These are phyloP conservation scores for Anas acuta DNA, from an alignment of 2,797 vertebrate species.

Conservation along the genomic window DNA sequence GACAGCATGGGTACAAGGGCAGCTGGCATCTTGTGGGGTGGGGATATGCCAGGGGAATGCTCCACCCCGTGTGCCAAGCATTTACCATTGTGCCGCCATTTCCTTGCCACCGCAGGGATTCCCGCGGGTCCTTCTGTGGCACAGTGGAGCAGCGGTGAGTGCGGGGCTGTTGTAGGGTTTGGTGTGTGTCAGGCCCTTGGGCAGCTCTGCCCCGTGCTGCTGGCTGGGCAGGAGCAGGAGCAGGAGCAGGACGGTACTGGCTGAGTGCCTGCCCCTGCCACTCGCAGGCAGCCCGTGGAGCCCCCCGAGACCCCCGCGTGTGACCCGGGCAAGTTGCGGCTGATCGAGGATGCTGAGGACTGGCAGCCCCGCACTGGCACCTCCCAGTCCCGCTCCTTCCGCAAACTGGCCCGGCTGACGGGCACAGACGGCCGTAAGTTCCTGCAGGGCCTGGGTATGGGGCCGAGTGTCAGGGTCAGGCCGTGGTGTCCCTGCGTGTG, in stretches of 20 bases:
- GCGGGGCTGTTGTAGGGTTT: too few relatives aligned
- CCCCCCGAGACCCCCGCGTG: conserved; percentile 80
- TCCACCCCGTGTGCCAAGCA: too few relatives aligned
- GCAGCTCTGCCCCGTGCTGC: neutral
- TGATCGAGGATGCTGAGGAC: conserved; percentile 91
- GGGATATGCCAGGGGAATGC: too few relatives aligned
- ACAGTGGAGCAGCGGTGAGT: too few relatives aligned
- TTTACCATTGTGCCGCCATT: too few relatives aligned
- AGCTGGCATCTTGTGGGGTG: too few relatives aligned
- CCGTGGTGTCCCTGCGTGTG: too few relatives aligned
- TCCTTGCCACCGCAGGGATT: too few relatives aligned
- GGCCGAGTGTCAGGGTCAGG: too few relatives aligned
- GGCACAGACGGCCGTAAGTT: conserved; percentile 97
- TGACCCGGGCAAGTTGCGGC: conserved; percentile 93
- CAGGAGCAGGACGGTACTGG: neutral
- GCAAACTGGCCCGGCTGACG: conserved; percentile 93
- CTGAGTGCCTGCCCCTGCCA: conserved; percentile 25
- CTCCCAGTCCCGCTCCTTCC: conserved; percentile 94
- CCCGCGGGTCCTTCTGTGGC: too few relatives aligned
- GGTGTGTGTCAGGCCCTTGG: too few relatives aligned
- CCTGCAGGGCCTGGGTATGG: neutral
- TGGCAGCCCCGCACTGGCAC: conserved; percentile 94
- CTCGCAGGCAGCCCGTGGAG: conserved; percentile 30
- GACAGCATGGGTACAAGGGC: too few relatives aligned
- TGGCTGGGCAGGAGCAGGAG: neutral